Evolutionary conservation across 2,888 invertebrate species (phyloP), one percentile per base, ranked within the genome.

Genomic region (Eilema caniola): DNA sequence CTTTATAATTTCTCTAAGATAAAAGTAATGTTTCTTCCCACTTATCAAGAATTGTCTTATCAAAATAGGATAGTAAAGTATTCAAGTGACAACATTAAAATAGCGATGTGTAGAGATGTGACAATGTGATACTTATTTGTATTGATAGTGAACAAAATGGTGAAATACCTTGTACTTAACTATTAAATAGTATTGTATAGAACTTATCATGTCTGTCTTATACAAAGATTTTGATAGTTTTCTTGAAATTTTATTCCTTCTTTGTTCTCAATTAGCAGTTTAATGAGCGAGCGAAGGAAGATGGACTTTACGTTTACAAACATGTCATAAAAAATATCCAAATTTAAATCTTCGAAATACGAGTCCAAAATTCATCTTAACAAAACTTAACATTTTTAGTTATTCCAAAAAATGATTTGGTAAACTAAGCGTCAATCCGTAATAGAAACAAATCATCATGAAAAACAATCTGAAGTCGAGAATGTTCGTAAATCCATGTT

Each of bases 251-350:
- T 65, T 61, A 77, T 73, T 72, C 63, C 65, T 67, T 83, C 76
- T 83, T 83, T 82, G 81, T 81, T 78, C 79, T 83, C 23, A 61
- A 56, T 69, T 69, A 41, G 59, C 65, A 68, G 31, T 70, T 63
- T 33, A 47, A 62, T 67, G 69, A 74, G 70, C 70, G 66, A 71
- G 24, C 47, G 31, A 70, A 81, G 72, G 71, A 73, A 75, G 47
- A 82, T 78, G 75, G 73, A 81, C 73, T 69, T 66, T 56, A 56
- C n/a, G 60, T 47, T 24, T 47, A 60, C 11, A 28, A 33, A 47
- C 33, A 33, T 66, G 57, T 25, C n/a, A 60, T 11, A 56, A 47
- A 37, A 37, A 5, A 37, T 37, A 3, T 33, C 11, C 14, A 16
- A 41, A 41, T 16, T 41, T 16, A 41, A 16, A 41, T 11, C 10